Evolutionary conservation across 1,140 invertebrate species (phyloP).

Genomic region (Leptinotarsa defecta): DNA sequence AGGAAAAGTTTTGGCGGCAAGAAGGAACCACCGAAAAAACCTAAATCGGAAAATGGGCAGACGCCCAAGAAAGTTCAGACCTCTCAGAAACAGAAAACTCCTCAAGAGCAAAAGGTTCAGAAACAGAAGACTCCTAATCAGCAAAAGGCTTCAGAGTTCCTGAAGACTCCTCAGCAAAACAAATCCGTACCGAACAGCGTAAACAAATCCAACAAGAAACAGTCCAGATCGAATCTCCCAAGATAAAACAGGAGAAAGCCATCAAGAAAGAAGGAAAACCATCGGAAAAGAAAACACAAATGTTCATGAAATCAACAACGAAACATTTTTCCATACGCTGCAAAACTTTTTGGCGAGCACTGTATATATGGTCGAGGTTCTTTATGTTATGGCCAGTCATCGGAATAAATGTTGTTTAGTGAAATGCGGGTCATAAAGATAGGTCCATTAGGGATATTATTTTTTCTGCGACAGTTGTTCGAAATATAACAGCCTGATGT

Average conservation of each 20-base stretch:
- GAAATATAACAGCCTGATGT: not conserved
- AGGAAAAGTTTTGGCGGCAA: constrained; percentile 33
- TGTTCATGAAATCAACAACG: too few species aligned
- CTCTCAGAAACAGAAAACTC: constrained; percentile 7
- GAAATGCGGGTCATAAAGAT: constrained; percentile 5
- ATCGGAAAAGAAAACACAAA: constrained; percentile 22
- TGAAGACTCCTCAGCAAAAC: constrained; percentile 22
- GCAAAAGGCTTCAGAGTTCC: not conserved
- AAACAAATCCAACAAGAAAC: constrained; percentile 34
- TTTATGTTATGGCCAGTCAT: too few species aligned
- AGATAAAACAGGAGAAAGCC: constrained; percentile 19
- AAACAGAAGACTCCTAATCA: constrained; percentile 25
- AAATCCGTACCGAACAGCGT: constrained; percentile 12
- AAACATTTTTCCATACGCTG: too few species aligned
- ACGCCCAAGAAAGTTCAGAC: constrained; percentile 9
- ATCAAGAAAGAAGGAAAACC: not conserved
- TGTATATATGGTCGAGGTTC: too few species aligned
- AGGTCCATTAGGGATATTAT: not conserved
- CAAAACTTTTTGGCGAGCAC: too few species aligned
- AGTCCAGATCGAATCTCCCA: constrained; percentile 22
- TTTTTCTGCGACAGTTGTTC: not conserved
- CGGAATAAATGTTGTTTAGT: not conserved
- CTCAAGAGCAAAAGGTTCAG: too few species aligned
- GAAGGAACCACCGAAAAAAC: constrained; percentile 23
- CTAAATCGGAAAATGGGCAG: constrained; percentile 17